Conservation (phyloP, 2,113 vertebrate genomes). For the Perccottus glenii region DNA sequence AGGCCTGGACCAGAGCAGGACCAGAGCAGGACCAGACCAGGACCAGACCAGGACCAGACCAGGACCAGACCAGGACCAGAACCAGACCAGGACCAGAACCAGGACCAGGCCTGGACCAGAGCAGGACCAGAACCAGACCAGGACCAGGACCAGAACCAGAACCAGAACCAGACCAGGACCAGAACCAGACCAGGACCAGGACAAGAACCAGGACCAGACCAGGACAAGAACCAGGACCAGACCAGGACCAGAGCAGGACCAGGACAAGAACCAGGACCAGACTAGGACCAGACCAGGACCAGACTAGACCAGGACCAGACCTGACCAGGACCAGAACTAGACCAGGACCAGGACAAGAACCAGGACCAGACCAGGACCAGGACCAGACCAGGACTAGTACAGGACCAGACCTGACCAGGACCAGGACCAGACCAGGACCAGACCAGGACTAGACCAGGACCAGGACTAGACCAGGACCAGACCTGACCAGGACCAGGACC, state of each 20-base stretch:
- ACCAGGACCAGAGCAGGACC: not conserved
- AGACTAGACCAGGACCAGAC: too few relatives aligned
- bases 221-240: accelerated
- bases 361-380: not conserved
- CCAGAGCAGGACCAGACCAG: too few relatives aligned
- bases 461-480: not conserved
- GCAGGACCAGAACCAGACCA: not conserved
- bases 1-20: too few relatives aligned
- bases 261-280: too few relatives aligned
- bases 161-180: too few relatives aligned
- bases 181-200: too few relatives aligned
- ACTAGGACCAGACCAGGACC: not conserved
- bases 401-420: not conserved
- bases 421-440: too few relatives aligned
- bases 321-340: not conserved
- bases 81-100: too few relatives aligned
- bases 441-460: not conserved
- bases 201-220: not conserved
- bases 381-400: too few relatives aligned
- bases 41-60: not conserved
- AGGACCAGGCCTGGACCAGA: not conserved
- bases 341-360: too few relatives aligned
- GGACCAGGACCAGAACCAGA: not conserved
- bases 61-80: not conserved
- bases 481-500: too few relatives aligned